Evolutionary conservation across 2,888 invertebrate genomes (phyloP), one percentile per base, ranked within the genome.

Genomic region (Phyllotreta cruciferae): DNA sequence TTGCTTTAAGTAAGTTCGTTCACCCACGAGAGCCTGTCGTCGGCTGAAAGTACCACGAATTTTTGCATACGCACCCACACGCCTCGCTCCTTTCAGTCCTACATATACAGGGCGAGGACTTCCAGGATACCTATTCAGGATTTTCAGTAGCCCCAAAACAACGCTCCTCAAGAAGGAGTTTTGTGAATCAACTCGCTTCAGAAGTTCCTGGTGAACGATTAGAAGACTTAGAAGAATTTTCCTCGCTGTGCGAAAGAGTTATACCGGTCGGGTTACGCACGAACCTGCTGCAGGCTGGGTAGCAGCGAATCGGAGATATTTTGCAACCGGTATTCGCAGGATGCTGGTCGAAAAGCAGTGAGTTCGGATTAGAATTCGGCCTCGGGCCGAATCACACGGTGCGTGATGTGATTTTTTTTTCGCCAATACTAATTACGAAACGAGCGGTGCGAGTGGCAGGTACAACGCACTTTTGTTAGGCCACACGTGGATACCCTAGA

Each of bases 1-100:
- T 56, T 54, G 56, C 50, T 37, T 49, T 62, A 53, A 53, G 56
- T 36, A 44, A 64, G 71, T 68, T 68, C 71, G 62, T 64, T 66
- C 63, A 71, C 67, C 69, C 57, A 49, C 39, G 50, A 38, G 34
- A 39, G 49, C 7, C 24, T 57, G 49, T 57, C 50, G 57, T 49
- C 57, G 34, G 57, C 34, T 39, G 49, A 37, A 45, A 14, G 47
- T 47, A 24, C 24, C 47, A 47, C 44, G 24, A 47, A 47, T 47
- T 47, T 50, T 50, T 47, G 24, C 24, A 24, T 24, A 24, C 2
- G 24, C 24, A 24, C 24, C 24, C 24, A 24, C 24, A 45, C 49
- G 10, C 34, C 14, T 14, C 14, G 35, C 37, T 37, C 42, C 52
- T 35, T 53, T 50, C 24, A 36, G 37, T 10, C 57, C 36, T 34